Conservation (phyloP, 30 jellyfish, hydroid and myxozoan genomes). For the Chironex yamaguchii region DNA sequence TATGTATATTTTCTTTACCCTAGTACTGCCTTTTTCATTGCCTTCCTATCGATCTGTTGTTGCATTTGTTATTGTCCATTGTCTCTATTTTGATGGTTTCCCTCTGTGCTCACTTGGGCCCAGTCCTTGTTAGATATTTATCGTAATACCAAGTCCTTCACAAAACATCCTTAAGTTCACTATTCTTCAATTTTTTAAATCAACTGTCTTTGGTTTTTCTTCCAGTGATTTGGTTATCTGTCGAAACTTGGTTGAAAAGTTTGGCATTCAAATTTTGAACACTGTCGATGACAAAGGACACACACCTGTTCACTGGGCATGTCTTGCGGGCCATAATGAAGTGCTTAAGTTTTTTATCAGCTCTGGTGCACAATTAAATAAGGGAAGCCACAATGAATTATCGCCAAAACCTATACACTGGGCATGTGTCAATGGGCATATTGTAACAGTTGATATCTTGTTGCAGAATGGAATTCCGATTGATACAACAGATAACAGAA, state of each 20-base stretch:
- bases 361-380: constrained; percentile 89
- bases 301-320: constrained; percentile 98
- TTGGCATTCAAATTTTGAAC: constrained; percentile 75
- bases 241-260: constrained; percentile 56
- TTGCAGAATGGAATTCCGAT: constrained; percentile 91
- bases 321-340: constrained; percentile 95
- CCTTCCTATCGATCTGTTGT: no score
- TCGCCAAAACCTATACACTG: constrained; percentile 97
- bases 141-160: no score
- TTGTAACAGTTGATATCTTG: constrained; percentile 88
- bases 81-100: no score
- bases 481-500: constrained; percentile 83
- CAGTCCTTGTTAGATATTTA: no score
- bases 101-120: no score
- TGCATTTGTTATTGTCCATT: no score
- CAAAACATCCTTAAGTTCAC: no score
- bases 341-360: constrained; percentile 78
- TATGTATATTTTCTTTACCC: no score
- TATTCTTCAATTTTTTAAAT: no score
- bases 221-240: constrained; percentile 87
- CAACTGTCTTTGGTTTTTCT: no score
- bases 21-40: no score
- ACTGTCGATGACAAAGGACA: constrained; percentile 92
- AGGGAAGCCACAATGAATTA: constrained; percentile 84
- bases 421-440: constrained; percentile 98